These are phyloP conservation scores for Orthonyx spaldingii DNA, from an alignment of 2,113 vertebrate genomes.

Conservation along the genomic window DNA sequence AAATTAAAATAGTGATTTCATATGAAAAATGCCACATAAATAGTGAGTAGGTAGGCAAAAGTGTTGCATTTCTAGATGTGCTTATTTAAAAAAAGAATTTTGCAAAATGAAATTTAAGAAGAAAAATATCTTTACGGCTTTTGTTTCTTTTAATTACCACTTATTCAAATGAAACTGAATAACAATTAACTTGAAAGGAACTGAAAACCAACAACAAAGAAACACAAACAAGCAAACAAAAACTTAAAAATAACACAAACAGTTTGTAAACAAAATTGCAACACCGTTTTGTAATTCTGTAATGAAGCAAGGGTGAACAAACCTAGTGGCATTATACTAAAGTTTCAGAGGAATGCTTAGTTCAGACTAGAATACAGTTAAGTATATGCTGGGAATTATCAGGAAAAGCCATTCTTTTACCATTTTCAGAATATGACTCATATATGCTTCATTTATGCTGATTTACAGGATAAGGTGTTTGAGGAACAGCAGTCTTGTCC, in stretches of 20 bases:
- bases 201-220: not conserved
- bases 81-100: not conserved
- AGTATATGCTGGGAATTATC: not conserved
- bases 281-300: not conserved
- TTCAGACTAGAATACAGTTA: not conserved
- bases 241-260: not conserved
- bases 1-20: not conserved
- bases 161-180: not conserved
- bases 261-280: not conserved
- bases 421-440: not conserved
- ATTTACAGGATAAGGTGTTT: not conserved
- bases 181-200: not conserved
- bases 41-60: not conserved
- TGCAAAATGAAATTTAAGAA: not conserved
- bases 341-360: not conserved
- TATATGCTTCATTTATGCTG: not conserved
- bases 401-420: not conserved
- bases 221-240: not conserved
- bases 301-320: not conserved
- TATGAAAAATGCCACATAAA: not conserved
- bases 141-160: not conserved
- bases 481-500: not conserved
- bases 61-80: not conserved
- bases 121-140: not conserved
- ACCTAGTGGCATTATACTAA: not conserved